Evolutionary conservation across 2,113 vertebrate genomes (phyloP).

Genomic region (Arvicanthis niloticus): DNA sequence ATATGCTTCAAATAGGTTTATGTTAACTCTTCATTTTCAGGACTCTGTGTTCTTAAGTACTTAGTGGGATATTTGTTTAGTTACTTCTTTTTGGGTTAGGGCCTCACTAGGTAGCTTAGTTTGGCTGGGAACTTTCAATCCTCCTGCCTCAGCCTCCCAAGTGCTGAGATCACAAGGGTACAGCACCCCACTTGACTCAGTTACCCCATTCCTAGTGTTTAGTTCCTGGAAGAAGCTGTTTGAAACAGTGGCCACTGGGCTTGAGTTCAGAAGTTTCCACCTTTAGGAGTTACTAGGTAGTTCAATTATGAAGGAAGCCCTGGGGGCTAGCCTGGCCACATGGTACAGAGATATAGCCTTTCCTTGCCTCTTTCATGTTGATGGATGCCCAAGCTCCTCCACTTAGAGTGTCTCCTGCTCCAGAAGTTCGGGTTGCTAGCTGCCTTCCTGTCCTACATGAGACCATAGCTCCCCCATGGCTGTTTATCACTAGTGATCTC

Average conservation of each 20-base stretch:
- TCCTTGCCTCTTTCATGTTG: background rate
- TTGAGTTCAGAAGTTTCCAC: background rate
- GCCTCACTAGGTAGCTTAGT: background rate
- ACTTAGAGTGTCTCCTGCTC: background rate
- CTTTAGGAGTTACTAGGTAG: background rate
- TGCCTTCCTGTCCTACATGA: background rate
- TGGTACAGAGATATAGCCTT: accelerated
- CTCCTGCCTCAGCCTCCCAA: background rate
- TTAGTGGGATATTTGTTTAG: background rate
- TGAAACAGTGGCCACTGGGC: background rate
- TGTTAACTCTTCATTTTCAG: background rate
- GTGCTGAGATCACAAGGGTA: background rate
- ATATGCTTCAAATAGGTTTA: constrained; percentile 35
- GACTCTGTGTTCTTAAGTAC: background rate
- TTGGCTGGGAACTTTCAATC: background rate
- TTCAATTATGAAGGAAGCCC: background rate
- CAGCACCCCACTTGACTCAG: background rate
- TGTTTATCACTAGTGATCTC: background rate
- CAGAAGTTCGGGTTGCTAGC: background rate
- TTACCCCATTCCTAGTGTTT: background rate
- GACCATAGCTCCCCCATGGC: background rate
- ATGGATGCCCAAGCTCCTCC: background rate
- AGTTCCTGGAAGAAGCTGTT: constrained; percentile 9
- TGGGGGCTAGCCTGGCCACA: background rate
- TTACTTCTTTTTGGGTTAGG: background rate